A percentile compares a stretch with the other conserved stretches of the same genome.
Evolutionary conservation across 2,888 invertebrate genomes (phyloP).

Genomic region (Dastarcus helophoroides): DNA sequence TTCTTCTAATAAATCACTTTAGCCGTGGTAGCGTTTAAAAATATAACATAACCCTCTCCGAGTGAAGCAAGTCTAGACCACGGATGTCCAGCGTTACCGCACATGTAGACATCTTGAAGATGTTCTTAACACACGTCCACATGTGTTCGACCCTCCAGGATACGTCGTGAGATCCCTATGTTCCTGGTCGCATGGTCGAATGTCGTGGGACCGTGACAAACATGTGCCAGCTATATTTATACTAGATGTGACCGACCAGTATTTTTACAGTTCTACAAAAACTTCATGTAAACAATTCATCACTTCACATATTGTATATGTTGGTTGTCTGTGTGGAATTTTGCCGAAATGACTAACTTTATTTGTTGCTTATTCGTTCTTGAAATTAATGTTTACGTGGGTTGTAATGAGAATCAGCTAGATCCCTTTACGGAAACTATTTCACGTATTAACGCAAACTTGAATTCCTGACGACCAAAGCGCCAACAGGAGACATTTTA

Average conservation of each 20-base stretch:
- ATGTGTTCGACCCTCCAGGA: conserved; percentile 17
- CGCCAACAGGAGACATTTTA: no score
- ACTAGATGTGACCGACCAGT: conserved; percentile 22
- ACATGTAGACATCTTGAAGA: conserved; percentile 20
- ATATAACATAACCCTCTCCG: conserved; percentile 1
- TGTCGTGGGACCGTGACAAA: conserved; percentile 10
- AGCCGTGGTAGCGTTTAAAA: background rate
- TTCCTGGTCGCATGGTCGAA: background rate
- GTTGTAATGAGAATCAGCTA: no score
- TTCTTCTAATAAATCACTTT: conserved; percentile 1
- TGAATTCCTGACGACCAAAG: no score
- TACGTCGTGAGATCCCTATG: background rate
- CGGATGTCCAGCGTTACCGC: background rate
- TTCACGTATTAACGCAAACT: no score
- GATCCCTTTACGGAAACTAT: no score
- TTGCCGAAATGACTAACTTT: no score
- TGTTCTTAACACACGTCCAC: conserved; percentile 25
- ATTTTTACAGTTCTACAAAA: conserved; percentile 19
- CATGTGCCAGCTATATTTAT: conserved; percentile 24
- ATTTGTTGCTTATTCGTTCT: no score
- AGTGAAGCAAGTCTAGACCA: background rate
- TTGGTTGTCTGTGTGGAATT: no score
- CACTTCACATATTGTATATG: no score
- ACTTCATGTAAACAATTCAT: conserved; percentile 16
- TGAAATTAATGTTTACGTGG: no score